Percentiles rank a stretch among this genome's conserved stretches.
Evolutionary conservation across 1,140 invertebrate genomes (phyloP).

Genomic region (Trichoplusia ni): DNA sequence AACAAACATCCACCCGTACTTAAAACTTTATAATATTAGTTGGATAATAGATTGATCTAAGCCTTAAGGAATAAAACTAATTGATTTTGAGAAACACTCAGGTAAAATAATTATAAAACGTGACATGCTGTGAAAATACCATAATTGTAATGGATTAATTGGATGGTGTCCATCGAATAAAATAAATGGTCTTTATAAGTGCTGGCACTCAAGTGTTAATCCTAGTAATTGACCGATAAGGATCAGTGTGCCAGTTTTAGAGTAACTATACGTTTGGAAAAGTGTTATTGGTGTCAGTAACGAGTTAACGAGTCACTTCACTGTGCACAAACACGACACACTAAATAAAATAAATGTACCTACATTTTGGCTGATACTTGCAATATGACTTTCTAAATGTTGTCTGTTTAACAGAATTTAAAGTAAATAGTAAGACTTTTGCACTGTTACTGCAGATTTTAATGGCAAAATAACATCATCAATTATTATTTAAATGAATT

Average conservation of each 20-base stretch:
- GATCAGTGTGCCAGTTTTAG: constrained; percentile 18
- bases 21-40: too few relatives aligned
- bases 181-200: not conserved
- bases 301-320: not conserved
- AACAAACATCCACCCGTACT: too few relatives aligned
- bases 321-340: not conserved
- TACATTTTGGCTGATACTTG: not conserved
- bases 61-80: too few relatives aligned
- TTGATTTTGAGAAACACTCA: too few relatives aligned
- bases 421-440: too few relatives aligned
- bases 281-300: not conserved
- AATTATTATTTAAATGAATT: too few relatives aligned
- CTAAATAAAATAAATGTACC: constrained; percentile 6
- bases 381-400: constrained; percentile 17
- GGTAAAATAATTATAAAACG: too few relatives aligned
- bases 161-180: not conserved
- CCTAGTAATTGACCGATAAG: constrained; percentile 30
- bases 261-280: constrained; percentile 13
- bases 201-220: not conserved
- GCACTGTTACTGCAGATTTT: not conserved
- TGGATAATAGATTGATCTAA: too few relatives aligned
- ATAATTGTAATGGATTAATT: too few relatives aligned
- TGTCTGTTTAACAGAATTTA: not conserved
- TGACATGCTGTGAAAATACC: too few relatives aligned
- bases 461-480: too few relatives aligned